Percentiles rank a stretch among this genome's conserved stretches.
Conservation (phyloP, 2,797 vertebrate species). For the Crypturellus tataupa region DNA sequence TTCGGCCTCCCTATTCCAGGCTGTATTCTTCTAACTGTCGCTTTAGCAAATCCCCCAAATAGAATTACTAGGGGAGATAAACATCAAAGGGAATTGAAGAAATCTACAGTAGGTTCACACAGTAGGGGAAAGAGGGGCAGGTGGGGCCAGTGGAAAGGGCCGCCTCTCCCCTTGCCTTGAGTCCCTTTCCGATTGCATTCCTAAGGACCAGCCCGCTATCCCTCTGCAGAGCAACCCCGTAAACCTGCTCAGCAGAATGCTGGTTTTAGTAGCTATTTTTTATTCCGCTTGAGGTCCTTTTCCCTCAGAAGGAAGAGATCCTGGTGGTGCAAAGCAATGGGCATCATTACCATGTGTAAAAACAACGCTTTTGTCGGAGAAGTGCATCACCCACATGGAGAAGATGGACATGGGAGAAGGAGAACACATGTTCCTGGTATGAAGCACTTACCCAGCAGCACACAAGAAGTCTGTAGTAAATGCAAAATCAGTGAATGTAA, state of each 20-base stretch:
- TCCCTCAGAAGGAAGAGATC: neutral
- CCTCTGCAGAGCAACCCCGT: neutral
- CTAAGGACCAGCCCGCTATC: neutral
- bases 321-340: fast-evolving
- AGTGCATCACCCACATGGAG: neutral
- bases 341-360: fast-evolving
- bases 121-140: conserved; percentile 51
- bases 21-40: conserved; percentile 88
- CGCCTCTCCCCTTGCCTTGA: neutral
- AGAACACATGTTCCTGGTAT: neutral
- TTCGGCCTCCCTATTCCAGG: conserved; percentile 81
- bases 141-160: neutral
- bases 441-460: neutral
- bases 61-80: conserved; percentile 89
- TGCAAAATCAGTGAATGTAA: neutral
- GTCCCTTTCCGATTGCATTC: conserved; percentile 14
- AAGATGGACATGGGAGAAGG: neutral
- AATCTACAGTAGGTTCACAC: conserved; percentile 89
- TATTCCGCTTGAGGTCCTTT: neutral
- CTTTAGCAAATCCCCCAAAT: conserved; percentile 92
- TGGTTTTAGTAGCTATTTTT: neutral
- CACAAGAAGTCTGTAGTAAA: fast-evolving
- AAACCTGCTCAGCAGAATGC: neutral
- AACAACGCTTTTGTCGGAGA: neutral
- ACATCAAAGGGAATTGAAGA: conserved; percentile 93